These are phyloP conservation scores for Etheostoma cragini DNA, from an alignment of 2,113 vertebrate species.

Conservation along the genomic window DNA sequence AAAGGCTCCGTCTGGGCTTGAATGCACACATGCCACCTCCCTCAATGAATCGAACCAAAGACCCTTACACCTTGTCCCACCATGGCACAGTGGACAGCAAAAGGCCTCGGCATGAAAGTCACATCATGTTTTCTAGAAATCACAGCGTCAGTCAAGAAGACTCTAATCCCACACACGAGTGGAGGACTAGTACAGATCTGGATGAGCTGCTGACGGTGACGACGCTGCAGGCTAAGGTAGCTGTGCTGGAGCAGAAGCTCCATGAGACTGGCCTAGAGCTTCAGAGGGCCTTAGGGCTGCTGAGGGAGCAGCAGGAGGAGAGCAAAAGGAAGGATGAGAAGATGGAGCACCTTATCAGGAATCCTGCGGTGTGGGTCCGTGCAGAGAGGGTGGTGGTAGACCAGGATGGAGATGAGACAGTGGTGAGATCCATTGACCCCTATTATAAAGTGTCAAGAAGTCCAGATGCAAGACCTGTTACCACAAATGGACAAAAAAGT, in stretches of 20 bases:
- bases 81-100: conserved; percentile 52
- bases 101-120: conserved; percentile 54
- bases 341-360: conserved; percentile 82
- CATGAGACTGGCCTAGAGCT: conserved; percentile 85
- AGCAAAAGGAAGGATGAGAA: conserved; percentile 84
- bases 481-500: conserved; percentile 21
- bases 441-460: conserved; percentile 6
- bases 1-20: conserved; percentile 66
- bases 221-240: conserved; percentile 85
- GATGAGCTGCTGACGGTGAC: conserved; percentile 75
- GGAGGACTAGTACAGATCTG: conserved; percentile 78
- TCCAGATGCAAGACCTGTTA: conserved; percentile 8
- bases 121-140: conserved; percentile 33
- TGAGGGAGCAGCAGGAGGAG: conserved; percentile 86
- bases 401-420: conserved; percentile 35
- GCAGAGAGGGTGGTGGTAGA: conserved; percentile 54
- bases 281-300: conserved; percentile 73
- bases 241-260: conserved; percentile 87
- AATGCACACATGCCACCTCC: conserved; percentile 42
- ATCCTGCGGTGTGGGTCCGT: conserved; percentile 72
- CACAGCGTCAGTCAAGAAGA: conserved; percentile 2
- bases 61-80: conserved; percentile 14
- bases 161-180: conserved; percentile 62
- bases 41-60: conserved; percentile 59
- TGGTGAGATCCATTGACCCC: conserved; percentile 35